Evolutionary conservation across 2,797 vertebrate genomes (phyloP).

Genomic region (Prionace glauca): DNA sequence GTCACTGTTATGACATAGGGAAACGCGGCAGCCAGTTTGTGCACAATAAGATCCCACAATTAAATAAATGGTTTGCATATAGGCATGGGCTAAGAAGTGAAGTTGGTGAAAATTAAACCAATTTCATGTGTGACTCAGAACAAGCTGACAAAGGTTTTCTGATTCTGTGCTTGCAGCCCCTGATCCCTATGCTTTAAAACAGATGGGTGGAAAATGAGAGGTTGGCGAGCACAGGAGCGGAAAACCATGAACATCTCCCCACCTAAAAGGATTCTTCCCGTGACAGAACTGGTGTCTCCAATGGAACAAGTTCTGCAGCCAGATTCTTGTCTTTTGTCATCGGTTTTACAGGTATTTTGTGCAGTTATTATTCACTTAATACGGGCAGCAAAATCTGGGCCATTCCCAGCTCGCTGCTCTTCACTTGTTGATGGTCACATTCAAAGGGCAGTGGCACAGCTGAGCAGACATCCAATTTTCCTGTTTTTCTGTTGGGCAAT

Average conservation of each 20-base stretch:
- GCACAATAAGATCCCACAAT: neutral
- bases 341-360: slow-evolving; percentile 4
- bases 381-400: neutral
- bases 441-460: neutral
- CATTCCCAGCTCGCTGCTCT: neutral
- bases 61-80: neutral
- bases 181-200: slow-evolving; percentile 10
- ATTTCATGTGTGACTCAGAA: neutral
- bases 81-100: neutral
- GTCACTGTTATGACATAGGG: neutral
- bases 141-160: slow-evolving; percentile 21
- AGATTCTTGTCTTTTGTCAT: neutral
- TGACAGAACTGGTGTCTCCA: neutral
- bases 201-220: slow-evolving; percentile 29
- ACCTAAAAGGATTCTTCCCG: slow-evolving; percentile 22
- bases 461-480: neutral
- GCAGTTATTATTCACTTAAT: neutral
- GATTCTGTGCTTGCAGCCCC: slow-evolving; percentile 32
- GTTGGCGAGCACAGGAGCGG: slow-evolving; percentile 20
- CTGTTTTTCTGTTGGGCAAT: neutral
- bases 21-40: neutral
- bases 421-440: neutral
- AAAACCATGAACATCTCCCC: neutral
- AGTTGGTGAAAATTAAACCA: slow-evolving; percentile 17
- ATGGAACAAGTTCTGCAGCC: slow-evolving; percentile 18